Conservation (phyloP, 2,797 vertebrate species). For the Eulemur mongoz region DNA sequence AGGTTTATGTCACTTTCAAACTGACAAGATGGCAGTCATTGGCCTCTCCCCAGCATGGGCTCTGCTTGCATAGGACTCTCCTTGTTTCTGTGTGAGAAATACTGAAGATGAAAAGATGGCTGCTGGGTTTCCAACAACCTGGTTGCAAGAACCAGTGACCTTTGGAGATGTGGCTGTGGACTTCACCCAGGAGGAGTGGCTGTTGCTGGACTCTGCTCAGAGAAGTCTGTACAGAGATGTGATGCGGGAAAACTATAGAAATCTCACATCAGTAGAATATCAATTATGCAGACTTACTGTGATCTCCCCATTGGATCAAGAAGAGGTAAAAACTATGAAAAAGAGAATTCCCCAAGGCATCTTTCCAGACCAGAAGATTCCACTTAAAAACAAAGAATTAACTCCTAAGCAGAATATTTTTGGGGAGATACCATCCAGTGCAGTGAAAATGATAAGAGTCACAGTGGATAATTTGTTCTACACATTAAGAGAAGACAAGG, state of each 20-base stretch:
- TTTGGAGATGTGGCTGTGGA: conserved; percentile 57
- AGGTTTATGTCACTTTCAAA: background rate
- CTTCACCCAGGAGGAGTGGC: conserved; percentile 56
- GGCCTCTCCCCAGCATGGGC: background rate
- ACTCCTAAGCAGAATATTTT: background rate
- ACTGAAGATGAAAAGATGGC: background rate
- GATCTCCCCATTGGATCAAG: background rate
- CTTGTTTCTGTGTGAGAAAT: background rate
- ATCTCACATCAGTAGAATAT: conserved; percentile 25
- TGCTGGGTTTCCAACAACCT: background rate
- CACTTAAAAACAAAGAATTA: conserved; percentile 24
- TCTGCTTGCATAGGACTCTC: background rate
- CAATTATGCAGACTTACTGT: background rate
- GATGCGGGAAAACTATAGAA: conserved; percentile 59
- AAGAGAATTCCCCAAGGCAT: background rate
- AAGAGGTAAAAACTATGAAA: background rate
- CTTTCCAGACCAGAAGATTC: background rate
- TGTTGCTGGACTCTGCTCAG: conserved; percentile 46
- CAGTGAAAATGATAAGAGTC: conserved; percentile 5
- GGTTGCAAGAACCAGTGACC: conserved; percentile 23
- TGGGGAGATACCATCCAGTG: background rate
- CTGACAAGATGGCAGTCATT: background rate
- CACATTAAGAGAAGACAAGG: conserved; percentile 9
- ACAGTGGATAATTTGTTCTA: background rate
- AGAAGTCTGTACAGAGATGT: conserved; percentile 46